Evolutionary conservation across 92 coral and sea anemone genomes (phyloP).

Genomic region (Phenganax stokvisi): DNA sequence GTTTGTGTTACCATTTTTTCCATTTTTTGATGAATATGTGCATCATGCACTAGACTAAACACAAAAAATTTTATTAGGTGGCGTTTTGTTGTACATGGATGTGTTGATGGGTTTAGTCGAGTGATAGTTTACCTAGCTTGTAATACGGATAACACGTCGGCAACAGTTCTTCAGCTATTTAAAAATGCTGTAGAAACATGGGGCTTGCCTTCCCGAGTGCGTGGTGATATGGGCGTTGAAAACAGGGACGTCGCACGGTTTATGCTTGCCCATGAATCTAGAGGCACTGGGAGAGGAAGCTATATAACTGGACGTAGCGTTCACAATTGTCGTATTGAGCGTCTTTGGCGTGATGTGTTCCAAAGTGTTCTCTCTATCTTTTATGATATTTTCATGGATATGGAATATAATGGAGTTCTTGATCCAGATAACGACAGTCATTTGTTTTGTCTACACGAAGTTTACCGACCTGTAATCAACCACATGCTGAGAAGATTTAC

Average conservation of each 20-base stretch:
- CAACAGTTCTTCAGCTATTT: slow-evolving; percentile 42
- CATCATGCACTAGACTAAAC: too few relatives aligned
- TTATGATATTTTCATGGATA: slow-evolving; percentile 32
- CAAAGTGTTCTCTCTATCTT: slow-evolving; percentile 33
- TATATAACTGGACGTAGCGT: slow-evolving; percentile 47
- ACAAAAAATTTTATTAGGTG: too few relatives aligned
- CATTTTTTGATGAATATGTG: too few relatives aligned
- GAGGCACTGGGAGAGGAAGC: slow-evolving; percentile 54
- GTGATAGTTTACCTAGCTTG: too few relatives aligned
- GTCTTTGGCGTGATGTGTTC: slow-evolving; percentile 44
- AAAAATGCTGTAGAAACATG: slow-evolving; percentile 39
- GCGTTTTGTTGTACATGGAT: too few relatives aligned
- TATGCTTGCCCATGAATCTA: slow-evolving; percentile 37
- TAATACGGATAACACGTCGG: slow-evolving; percentile 14
- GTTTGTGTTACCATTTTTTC: background rate
- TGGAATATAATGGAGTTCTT: slow-evolving; percentile 24
- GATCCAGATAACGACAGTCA: slow-evolving; percentile 38
- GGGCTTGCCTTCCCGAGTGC: slow-evolving; percentile 55
- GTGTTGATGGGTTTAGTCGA: too few relatives aligned
- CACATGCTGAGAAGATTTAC: slow-evolving; percentile 32
- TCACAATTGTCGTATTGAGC: slow-evolving; percentile 44
- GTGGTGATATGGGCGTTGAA: slow-evolving; percentile 60
- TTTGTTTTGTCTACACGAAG: slow-evolving; percentile 39
- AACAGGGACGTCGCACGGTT: slow-evolving; percentile 45
- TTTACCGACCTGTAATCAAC: slow-evolving; percentile 40